Evolutionary conservation across 1,140 invertebrate species (phyloP), one percentile per base, ranked within the genome.

Genomic region (Eriocheir sinensis): DNA sequence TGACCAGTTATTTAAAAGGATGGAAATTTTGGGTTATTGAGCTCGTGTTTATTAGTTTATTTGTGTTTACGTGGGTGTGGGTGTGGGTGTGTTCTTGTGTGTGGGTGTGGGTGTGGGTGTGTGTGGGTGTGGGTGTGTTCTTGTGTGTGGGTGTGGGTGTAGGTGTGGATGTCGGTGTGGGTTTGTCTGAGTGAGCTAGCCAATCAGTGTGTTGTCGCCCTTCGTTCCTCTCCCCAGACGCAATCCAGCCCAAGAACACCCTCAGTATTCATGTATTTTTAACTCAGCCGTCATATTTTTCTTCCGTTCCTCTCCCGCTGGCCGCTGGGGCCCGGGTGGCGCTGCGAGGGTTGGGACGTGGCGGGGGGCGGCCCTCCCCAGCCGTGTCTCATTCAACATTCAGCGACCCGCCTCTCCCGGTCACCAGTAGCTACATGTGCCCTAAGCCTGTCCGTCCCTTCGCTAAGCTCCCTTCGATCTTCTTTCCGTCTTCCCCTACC

Each of bases 231-330:
- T 72, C 60, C 60, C 8, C 60, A 72, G 60, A 72, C 60, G n/a
- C 60, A 72, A 72, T 72, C 60, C 60, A 0, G 60, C 60, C 21
- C n/a, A 27, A 8, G 60, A 72, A n/a, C 21, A 6, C 60, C 12
- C 21, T 72, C 60, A 72, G n/a, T 72, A 72, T 72, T 72, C 60
- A 72, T 72, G 60, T 72, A 72, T 72, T n/a, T 72, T 72, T 72
- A n/a, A 72, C 60, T 21, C 27, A n/a, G 21, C 27, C n/a, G 60
- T 72, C 60, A 72, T 72, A 72, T 72, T 72, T 72, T 27, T 72
- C 60, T 72, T 72, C 21, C 60, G 21, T 72, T 72, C 21, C 17
- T 72, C 60, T 72, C 6, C 60, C 60, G 21, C n/a, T 72, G 60
- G 60, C n/a, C n/a, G n/a, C n/a, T n/a, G n/a, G n/a, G n/a, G n/a